Conservation (phyloP, 2,113 vertebrate species). For the Phaethon lepturus region DNA sequence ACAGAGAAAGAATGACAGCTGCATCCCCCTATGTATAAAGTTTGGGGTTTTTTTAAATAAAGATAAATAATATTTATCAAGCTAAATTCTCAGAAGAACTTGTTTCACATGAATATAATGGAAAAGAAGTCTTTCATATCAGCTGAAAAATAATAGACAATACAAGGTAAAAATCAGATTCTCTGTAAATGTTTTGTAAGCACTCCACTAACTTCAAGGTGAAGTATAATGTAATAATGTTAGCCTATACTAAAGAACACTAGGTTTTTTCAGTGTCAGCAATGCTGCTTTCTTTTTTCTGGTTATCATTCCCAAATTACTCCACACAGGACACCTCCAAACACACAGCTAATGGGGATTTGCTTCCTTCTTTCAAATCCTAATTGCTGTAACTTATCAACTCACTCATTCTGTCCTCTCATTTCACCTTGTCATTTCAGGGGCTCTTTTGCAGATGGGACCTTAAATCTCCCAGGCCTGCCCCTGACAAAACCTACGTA, state of each 20-base stretch:
- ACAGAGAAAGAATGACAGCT: background rate
- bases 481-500: background rate
- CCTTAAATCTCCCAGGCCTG: background rate
- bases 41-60: accelerated
- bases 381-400: background rate
- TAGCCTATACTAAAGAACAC: background rate
- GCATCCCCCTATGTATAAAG: background rate
- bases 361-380: background rate
- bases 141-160: background rate
- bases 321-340: background rate
- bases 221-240: background rate
- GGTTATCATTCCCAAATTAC: background rate
- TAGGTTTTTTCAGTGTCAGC: background rate
- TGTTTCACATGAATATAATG: background rate
- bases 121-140: background rate
- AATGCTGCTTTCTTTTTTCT: background rate
- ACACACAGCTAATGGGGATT: background rate
- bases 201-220: background rate
- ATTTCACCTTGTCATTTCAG: background rate
- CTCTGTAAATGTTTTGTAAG: background rate
- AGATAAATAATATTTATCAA: background rate
- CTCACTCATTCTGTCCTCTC: background rate
- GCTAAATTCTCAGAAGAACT: background rate
- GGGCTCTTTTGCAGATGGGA: background rate
- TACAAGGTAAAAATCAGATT: background rate